Conservation (phyloP, 2,888 invertebrate genomes). For the Aleiodes testaceus region DNA sequence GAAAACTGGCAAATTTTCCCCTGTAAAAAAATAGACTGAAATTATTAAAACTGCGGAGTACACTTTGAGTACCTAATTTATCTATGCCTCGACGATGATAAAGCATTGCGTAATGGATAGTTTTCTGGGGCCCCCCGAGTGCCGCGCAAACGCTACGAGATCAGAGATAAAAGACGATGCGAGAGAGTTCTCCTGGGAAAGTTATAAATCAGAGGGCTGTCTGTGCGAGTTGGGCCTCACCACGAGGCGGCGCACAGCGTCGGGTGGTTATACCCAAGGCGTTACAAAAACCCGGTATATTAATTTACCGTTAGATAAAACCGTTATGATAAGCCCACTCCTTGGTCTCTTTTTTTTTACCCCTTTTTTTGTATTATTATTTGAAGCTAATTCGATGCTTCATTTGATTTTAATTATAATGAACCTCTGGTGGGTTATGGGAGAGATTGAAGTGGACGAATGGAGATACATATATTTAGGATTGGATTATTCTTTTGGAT, state of each 20-base stretch:
- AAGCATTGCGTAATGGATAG: conserved; percentile 62
- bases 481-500: conserved; percentile 9
- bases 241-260: conserved; percentile 47
- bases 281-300: conserved; percentile 56
- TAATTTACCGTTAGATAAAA: conserved; percentile 54
- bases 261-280: conserved; percentile 45
- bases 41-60: conserved; percentile 15
- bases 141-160: conserved; percentile 28
- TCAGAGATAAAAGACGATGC: conserved; percentile 46
- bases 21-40: neutral
- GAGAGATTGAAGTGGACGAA: neutral
- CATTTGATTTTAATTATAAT: conserved; percentile 32
- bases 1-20: neutral
- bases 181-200: conserved; percentile 52
- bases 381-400: conserved; percentile 29
- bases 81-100: conserved; percentile 59
- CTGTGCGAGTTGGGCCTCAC: conserved; percentile 48
- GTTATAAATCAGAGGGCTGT: conserved; percentile 57
- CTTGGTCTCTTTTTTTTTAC: conserved; percentile 27
- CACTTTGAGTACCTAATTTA: conserved; percentile 53
- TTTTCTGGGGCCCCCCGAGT: conserved; percentile 51
- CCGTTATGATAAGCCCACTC: conserved; percentile 45
- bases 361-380: conserved; percentile 11
- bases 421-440: conserved; percentile 8
- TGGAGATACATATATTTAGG: neutral